Evolutionary conservation across 2,113 vertebrate genomes (phyloP), one percentile per base, ranked within the genome.

Genomic region (Hirundichthys speculiger): DNA sequence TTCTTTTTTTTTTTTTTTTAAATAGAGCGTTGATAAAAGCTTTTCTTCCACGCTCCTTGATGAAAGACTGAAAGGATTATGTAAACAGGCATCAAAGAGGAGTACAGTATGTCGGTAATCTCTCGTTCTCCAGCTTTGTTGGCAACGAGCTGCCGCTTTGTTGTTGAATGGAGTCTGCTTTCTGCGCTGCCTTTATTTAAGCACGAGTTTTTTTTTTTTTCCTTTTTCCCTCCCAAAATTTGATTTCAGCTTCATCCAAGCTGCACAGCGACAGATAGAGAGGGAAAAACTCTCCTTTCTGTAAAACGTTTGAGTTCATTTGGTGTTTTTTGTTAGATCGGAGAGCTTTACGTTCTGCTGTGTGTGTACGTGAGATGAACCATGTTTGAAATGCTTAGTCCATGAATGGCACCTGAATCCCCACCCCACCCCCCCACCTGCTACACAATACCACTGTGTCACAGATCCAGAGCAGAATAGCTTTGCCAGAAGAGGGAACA

Each of bases 51-150:
- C 3, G 27, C 48, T 75, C 4, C 77, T 69, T 61, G 75, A 85
- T 79, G 80, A 86, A 48, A 67, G 82, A 64, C 72, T 39, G 71
- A 10, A 13, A 53, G 65, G 80, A 87, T 89, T 87, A 80, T 84
- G 74, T 77, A 82, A 89, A 85, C 78, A 73, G 48, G 61, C 78
- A 67, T 83, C 77, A 86, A 82, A 88, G 78, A 75, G 51, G 54
- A 78, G 55, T 59, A 69, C 71, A 73, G 67, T 68, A 40, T 42
- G 61, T 63, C 60, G 38, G 61, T 84, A 83, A 85, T 86, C 78
- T 77, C 48, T 76, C 69, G 19, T 71, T 78, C 68, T 78, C 30
- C 62, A 64, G 72, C 55, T 80, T 81, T 71, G 56, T 77, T 64
- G 69, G 69, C 64, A 12, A 2, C 16, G 69, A 80, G 55, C 60